Conservation (phyloP, 2,888 invertebrate genomes). For the Corythucha ciliata region DNA sequence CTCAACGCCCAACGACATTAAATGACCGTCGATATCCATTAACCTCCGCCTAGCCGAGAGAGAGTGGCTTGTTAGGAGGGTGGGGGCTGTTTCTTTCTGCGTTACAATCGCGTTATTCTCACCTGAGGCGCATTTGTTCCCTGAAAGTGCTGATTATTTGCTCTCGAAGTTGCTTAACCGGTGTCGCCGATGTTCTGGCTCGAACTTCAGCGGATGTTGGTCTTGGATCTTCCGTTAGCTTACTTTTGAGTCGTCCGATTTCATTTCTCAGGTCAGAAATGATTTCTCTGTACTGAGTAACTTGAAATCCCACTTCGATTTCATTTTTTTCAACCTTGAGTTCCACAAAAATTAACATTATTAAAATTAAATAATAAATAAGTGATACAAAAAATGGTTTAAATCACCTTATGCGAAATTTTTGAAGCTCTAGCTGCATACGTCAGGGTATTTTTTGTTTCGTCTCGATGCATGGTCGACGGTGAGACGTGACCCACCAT, state of each 20-base stretch:
- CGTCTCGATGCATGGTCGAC: constrained; percentile 70
- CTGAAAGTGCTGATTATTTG: constrained; percentile 82
- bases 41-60: constrained; percentile 51
- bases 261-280: constrained; percentile 76
- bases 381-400: not conserved
- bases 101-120: too few species aligned
- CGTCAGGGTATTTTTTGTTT: constrained; percentile 84
- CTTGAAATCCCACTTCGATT: constrained; percentile 61
- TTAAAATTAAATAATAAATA: too few species aligned
- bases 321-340: constrained; percentile 54
- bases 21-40: constrained; percentile 83
- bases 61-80: not conserved
- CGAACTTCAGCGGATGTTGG: constrained; percentile 27
- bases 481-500: constrained; percentile 96
- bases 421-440: constrained; percentile 90
- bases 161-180: constrained; percentile 53
- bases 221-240: constrained; percentile 59
- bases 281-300: constrained; percentile 75
- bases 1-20: constrained; percentile 77
- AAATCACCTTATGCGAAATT: constrained; percentile 72
- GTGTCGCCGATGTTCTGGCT: constrained; percentile 23
- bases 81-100: not conserved
- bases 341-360: not conserved
- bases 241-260: constrained; percentile 66
- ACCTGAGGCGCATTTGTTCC: constrained; percentile 81